Conservation (phyloP, 1,140 invertebrate genomes). For the Doryteuthis pealeii region DNA sequence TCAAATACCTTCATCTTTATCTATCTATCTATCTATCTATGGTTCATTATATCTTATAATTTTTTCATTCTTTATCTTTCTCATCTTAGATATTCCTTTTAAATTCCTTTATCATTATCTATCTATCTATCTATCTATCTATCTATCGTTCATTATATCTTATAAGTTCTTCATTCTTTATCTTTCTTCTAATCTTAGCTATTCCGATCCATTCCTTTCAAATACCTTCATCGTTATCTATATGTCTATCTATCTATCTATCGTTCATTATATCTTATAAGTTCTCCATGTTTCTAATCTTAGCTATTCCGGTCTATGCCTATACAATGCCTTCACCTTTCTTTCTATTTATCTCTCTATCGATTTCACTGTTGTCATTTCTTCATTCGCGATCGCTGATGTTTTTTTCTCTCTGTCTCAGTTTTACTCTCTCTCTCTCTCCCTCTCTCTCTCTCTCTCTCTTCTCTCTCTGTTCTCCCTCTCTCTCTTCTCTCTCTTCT, state of each 20-base stretch:
- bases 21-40: neutral
- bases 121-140: neutral
- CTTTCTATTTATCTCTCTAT: constrained; percentile 5
- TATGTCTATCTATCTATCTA: constrained; percentile 16
- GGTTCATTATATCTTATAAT: neutral
- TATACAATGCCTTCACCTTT: constrained; percentile 2
- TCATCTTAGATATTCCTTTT: too few species aligned
- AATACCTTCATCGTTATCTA: constrained; percentile 5
- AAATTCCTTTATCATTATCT: too few species aligned
- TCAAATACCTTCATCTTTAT: neutral
- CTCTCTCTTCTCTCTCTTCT: neutral
- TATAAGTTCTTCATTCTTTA: neutral
- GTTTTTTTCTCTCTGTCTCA: constrained; percentile 15
- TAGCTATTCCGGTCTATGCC: neutral
- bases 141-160: neutral
- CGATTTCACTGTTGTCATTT: constrained; percentile 3
- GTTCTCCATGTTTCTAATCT: constrained; percentile 1
- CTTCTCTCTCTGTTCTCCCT: constrained; percentile 6
- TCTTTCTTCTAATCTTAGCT: neutral
- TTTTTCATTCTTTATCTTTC: too few species aligned
- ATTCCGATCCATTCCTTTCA: neutral
- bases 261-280: constrained; percentile 7
- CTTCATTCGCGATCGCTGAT: neutral
- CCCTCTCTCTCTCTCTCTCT: constrained; percentile 19
- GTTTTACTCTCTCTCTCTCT: neutral